Conservation (phyloP, 2,888 invertebrate species). For the Chydorus sphaericus region DNA sequence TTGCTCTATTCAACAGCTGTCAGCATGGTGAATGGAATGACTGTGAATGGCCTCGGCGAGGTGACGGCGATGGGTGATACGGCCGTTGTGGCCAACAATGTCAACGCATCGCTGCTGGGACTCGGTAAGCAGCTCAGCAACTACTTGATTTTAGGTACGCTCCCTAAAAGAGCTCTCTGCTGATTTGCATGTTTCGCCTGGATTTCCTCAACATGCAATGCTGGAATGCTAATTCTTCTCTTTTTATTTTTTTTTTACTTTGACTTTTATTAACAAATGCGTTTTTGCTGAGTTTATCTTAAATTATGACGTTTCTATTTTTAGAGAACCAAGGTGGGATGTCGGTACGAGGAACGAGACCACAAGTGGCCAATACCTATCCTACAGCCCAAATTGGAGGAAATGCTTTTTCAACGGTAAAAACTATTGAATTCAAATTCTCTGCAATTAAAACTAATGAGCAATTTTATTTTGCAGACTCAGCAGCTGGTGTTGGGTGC, state of each 20-base stretch:
- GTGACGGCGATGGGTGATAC: conserved; percentile 52
- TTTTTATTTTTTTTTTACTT: not conserved
- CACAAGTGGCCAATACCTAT: conserved; percentile 1
- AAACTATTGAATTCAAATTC: too few relatives aligned
- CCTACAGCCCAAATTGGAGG: conserved; percentile 2
- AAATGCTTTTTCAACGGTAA: not conserved
- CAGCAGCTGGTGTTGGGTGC: conserved; percentile 41
- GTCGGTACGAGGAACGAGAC: not conserved
- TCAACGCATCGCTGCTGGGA: conserved; percentile 9
- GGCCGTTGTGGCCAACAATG: conserved; percentile 24
- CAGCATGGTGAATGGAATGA: conserved; percentile 59
- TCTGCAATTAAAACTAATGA: not conserved
- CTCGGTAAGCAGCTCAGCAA: conserved; percentile 14
- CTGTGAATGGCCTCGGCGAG: conserved; percentile 56
- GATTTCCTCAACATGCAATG: not conserved
- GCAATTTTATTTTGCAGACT: conserved; percentile 6
- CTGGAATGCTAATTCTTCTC: not conserved
- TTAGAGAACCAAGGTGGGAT: not conserved
- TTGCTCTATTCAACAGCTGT: conserved; percentile 34
- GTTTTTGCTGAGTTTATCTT: too few relatives aligned
- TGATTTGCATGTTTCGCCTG: too few relatives aligned
- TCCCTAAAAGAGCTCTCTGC: too few relatives aligned
- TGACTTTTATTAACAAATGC: not conserved
- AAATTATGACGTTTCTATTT: too few relatives aligned
- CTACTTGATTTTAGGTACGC: conserved; percentile 11